Percentiles rank a stretch among this genome's conserved stretches.
Evolutionary conservation across 2,888 invertebrate species (phyloP).

Genomic region (Rapana venosa): DNA sequence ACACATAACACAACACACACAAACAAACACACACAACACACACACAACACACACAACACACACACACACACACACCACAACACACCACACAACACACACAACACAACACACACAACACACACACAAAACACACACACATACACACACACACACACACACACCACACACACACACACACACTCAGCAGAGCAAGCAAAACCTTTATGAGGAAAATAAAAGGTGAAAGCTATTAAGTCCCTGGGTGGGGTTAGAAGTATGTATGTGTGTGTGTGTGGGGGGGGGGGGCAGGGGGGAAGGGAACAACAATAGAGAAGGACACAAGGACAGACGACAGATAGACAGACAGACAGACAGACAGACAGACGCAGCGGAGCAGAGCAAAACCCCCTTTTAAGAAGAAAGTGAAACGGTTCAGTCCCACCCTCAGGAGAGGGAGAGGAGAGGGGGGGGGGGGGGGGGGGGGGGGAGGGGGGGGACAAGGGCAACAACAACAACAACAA

Average conservation of each 20-base stretch:
- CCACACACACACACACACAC: conserved; percentile 23
- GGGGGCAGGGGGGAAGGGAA: no score
- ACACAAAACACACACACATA: neutral
- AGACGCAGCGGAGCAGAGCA: neutral
- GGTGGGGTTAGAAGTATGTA: no score
- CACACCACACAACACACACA: no score
- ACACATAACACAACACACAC: neutral
- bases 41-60: neutral
- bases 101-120: neutral
- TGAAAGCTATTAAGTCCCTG: no score
- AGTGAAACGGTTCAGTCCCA: no score
- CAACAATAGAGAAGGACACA: neutral
- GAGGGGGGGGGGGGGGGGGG: neutral
- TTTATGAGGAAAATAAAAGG: no score
- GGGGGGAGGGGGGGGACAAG: neutral
- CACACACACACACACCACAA: neutral
- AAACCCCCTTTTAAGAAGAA: neutral
- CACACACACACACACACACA: conserved; percentile 22
- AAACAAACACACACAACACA: conserved; percentile 11
- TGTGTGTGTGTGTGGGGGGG: no score
- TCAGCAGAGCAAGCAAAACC: neutral
- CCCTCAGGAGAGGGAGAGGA: neutral
- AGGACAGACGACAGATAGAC: neutral
- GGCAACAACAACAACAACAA: no score
- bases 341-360: conserved; percentile 11